Base-by-base conservation (phyloP, 1,140 invertebrate genomes). In the Lasioglossum albipes region DNA sequence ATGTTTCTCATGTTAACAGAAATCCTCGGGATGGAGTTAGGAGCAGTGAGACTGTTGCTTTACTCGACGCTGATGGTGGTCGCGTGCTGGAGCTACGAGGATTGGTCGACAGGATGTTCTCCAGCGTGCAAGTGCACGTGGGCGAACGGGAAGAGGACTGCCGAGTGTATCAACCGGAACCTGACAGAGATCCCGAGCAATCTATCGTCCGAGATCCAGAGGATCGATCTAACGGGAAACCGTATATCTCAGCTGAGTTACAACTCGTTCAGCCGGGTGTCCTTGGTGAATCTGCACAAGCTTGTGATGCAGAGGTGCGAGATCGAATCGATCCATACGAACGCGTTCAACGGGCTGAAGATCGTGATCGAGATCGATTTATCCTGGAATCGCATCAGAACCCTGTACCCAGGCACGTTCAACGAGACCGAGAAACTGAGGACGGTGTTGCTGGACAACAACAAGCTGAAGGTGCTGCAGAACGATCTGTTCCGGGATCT, bases 311-410 rank as follows among this genome's bases (percentile, higher is more conserved):
- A 93, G 79, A 95, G 96, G 84, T 97, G 97, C 89, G 95, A 95
- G 73, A 94, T 98, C 10, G 93, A 95, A 78, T 93, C 94, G 7
- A 94, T 98, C 10, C 94, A 97, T 83, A 94, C 95, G 41, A 94
- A 95, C 75, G 96, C 97, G 0, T 96, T 98, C 85, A 95, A 94
- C 74, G 95, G 95, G 2, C 94, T 98, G 22, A 94, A 94, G 65
- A 96, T 97, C 76, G 94, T 98, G 62, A 97, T 98, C 52, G 97
- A 98, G 91, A 93, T 98, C 52, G 97, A 98, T 90, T 92, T 98
- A 65, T 97, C 97, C 1, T 94, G 94, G 77, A 98, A 98, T 89
- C 93, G 94, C 2, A 95, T 98, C 7, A 93, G 93, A 49, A 94
- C 93, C 2, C 91, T 98, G 13, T 94, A 96, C 67, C 94, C 95